Evolutionary conservation across 2,888 invertebrate species (phyloP).

Genomic region (Cephus sareptanus): DNA sequence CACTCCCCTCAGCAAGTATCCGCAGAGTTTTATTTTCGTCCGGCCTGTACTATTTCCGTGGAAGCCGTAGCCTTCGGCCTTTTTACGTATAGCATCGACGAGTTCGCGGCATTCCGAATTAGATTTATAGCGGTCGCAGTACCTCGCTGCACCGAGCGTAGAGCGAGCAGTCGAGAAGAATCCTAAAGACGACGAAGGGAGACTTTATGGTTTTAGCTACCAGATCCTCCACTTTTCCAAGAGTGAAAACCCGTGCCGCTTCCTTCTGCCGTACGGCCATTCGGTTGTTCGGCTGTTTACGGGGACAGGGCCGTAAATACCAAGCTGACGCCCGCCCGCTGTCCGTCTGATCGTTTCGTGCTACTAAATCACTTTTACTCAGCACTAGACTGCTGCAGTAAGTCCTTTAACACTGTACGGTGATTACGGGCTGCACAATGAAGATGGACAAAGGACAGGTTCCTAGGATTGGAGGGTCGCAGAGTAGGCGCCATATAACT

Average conservation of each 20-base stretch:
- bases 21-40: not conserved
- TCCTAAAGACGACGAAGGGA: not conserved
- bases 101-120: constrained; percentile 32
- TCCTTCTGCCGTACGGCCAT: not conserved
- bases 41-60: constrained; percentile 1
- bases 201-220: not conserved
- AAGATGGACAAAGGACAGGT: constrained; percentile 30
- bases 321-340: constrained; percentile 23
- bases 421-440: constrained; percentile 39
- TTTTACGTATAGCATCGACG: constrained; percentile 13
- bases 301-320: constrained; percentile 32
- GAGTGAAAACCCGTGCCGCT: not conserved
- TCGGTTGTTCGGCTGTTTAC: constrained; percentile 1
- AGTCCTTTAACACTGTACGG: constrained; percentile 12
- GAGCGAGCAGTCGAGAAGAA: not conserved
- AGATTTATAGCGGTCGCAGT: constrained; percentile 32
- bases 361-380: constrained; percentile 41
- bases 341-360: constrained; percentile 33
- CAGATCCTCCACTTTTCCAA: not conserved
- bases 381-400: constrained; percentile 19
- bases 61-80: not conserved
- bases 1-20: not conserved
- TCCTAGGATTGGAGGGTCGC: constrained; percentile 10
- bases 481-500: not conserved
- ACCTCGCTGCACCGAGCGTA: not conserved